phyloP scores from a whole-genome alignment of 2,797 vertebrate species.

The Syncerus caffer region DNA sequence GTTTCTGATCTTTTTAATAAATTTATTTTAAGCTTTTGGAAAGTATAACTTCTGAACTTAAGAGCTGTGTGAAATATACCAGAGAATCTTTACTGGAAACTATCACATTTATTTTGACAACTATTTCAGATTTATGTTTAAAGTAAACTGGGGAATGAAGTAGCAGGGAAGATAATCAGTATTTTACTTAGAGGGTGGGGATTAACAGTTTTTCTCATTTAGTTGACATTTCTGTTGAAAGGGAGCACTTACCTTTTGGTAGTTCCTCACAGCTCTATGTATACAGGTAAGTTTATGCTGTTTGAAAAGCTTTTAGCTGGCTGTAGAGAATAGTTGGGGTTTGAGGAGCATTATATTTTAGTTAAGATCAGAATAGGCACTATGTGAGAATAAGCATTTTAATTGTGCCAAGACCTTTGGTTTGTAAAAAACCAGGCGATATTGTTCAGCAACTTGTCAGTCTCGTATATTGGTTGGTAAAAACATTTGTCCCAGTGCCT shows the following conservation, averaged over 20 bases:
- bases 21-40: conserved; percentile 19
- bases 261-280: conserved; percentile 53
- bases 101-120: conserved; percentile 29
- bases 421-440: conserved; percentile 34
- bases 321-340: conserved; percentile 43
- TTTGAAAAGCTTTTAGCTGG: conserved; percentile 63
- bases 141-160: background rate
- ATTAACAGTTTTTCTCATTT: conserved; percentile 21
- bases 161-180: background rate
- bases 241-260: conserved; percentile 47
- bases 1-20: conserved; percentile 51
- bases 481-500: background rate
- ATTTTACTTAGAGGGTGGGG: background rate
- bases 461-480: background rate
- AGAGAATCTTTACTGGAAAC: conserved; percentile 34
- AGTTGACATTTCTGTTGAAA: conserved; percentile 27
- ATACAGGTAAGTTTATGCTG: conserved; percentile 60
- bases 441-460: background rate
- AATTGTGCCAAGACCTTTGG: conserved; percentile 66
- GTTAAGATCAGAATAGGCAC: conserved; percentile 35
- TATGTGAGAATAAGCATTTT: conserved; percentile 77
- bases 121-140: conserved; percentile 38
- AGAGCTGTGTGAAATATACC: background rate
- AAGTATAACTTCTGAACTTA: conserved; percentile 17
- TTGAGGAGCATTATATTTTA: conserved; percentile 49